Percentiles rank a stretch among this genome's conserved stretches.
These are phyloP conservation scores for Mormyrops attenuatus DNA, from an alignment of 2,797 vertebrate species.

Conservation along the genomic window DNA sequence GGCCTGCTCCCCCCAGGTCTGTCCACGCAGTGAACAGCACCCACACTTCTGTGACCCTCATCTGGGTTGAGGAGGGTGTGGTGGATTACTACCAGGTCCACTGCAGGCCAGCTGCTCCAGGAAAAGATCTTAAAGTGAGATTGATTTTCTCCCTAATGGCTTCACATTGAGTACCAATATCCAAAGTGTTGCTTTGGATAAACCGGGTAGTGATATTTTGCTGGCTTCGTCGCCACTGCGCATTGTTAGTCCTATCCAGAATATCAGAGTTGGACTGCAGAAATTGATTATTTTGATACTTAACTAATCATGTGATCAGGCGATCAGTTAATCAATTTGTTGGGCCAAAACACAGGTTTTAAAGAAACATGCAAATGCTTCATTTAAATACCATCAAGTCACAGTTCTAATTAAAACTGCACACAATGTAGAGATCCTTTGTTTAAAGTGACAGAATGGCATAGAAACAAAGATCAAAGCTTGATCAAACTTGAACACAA, in stretches of 20 bases:
- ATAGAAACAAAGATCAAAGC: background rate
- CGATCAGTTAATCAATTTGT: background rate
- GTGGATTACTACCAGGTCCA: constrained; percentile 85
- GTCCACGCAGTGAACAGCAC: constrained; percentile 86
- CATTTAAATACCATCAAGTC: background rate
- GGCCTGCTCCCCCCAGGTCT: constrained; percentile 84
- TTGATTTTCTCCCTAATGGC: background rate
- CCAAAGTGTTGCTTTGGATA: background rate
- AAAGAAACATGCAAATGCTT: background rate
- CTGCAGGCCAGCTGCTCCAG: constrained; percentile 63
- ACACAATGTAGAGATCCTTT: background rate
- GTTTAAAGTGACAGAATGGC: background rate
- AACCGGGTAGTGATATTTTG: background rate
- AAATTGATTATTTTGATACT: background rate
- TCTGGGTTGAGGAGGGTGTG: constrained; percentile 90
- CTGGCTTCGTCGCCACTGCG: background rate
- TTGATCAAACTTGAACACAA: background rate
- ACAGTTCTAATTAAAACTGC: background rate
- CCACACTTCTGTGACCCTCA: constrained; percentile 80
- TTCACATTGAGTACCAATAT: background rate
- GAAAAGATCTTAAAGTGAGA: constrained; percentile 55
- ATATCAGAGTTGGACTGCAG: background rate
- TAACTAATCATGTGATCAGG: background rate
- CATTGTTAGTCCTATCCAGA: background rate
- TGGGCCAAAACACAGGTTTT: background rate